Evolutionary conservation across 2,797 vertebrate species (phyloP), one percentile per base, ranked within the genome.

Genomic region (Acrossocheilus wenchowensis): DNA sequence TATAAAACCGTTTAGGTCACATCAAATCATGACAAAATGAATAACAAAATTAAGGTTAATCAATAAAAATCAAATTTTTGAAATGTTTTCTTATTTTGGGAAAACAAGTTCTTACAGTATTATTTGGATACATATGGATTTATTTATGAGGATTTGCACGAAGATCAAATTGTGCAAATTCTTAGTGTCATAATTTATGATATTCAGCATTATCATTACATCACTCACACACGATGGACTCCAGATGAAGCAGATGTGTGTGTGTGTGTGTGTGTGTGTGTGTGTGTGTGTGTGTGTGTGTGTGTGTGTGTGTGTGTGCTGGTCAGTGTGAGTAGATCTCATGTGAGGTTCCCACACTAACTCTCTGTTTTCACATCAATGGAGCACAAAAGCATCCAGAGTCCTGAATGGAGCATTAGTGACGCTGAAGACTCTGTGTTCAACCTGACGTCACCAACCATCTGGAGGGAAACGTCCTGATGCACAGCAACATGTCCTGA

Each of bases 381-480:
- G 43, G 19, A 82, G 57, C 4, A 93, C 88, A 93, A 92, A 92
- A 80, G 86, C 88, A 17, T 79, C 73, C 72, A 50, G 83, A 80
- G 23, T 71, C 81, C 84, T 92, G 87, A 92, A 92, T 89, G 80
- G 23, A 73, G 73, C 82, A 68, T 89, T 88, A 87, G 88, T 91
- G 87, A 60, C 54, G 50, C 88, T 90, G 34, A 86, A 89, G 89
- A 83, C 43, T 45, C 41, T 9, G 41, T 43, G 41, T 43, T 89
- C 57, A 68, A 26, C 68, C 30, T 69, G 36, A 69, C 15, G 30
- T 36, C 36, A 90, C n/a, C 81, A 71, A n/a, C 89, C 90, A 90
- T 92, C 90, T 57, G 54, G 54, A 30, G 30, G 30, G 30, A 30
- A 30, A 1, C 30, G 30, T 36, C 9, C 30, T 54, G n/a, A 57